Conservation (phyloP, 23 tunicate genomes). For the Halocynthia aurantium region DNA sequence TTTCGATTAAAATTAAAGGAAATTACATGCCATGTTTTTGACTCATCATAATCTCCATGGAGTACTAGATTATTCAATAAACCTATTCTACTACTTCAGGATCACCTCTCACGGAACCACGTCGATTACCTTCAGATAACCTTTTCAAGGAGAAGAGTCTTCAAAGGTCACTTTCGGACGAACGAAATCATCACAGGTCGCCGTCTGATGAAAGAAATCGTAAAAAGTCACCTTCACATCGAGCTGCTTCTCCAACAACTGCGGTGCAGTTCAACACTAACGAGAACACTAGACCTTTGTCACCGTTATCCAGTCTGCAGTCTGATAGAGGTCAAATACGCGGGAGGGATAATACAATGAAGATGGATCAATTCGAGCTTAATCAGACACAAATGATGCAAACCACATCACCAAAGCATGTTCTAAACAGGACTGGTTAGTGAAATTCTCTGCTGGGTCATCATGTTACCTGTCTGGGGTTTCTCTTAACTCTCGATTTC, state of each 20-base stretch:
- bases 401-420: not conserved
- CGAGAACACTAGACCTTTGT: not conserved
- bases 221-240: conserved; percentile 2
- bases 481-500: too few relatives aligned
- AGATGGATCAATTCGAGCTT: not conserved
- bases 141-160: too few relatives aligned
- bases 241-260: not conserved
- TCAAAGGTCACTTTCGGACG: not conserved
- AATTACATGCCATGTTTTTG: too few relatives aligned
- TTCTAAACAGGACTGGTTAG: not conserved
- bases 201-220: conserved; percentile 9
- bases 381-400: not conserved
- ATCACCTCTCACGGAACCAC: too few relatives aligned
- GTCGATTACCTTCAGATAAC: too few relatives aligned
- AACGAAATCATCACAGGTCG: not conserved
- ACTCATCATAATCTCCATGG: too few relatives aligned
- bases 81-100: too few relatives aligned
- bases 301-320: not conserved
- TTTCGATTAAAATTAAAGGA: too few relatives aligned
- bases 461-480: not conserved
- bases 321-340: not conserved
- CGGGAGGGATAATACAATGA: too few relatives aligned
- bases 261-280: not conserved
- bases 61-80: too few relatives aligned
- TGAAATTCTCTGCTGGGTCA: not conserved